Evolutionary conservation across 2,888 invertebrate genomes (phyloP).

Genomic region (Rutpela maculata): DNA sequence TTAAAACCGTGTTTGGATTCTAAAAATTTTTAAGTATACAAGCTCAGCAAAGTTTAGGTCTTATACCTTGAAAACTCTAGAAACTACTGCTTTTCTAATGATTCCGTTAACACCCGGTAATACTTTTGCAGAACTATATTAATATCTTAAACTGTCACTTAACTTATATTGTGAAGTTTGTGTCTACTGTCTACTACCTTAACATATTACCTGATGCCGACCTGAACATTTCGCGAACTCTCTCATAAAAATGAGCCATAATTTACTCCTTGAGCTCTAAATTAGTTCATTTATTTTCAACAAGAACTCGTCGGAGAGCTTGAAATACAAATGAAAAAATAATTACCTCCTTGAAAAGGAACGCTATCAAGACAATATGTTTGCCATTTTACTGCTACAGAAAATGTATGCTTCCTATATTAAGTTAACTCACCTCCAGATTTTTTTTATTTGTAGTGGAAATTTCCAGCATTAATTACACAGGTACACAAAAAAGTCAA

Average conservation of each 20-base stretch:
- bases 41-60: too few species aligned
- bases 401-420: neutral
- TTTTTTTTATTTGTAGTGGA: too few species aligned
- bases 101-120: too few species aligned
- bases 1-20: too few species aligned
- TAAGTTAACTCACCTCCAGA: neutral
- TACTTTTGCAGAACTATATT: too few species aligned
- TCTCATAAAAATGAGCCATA: slow-evolving; percentile 32
- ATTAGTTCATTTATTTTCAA: slow-evolving; percentile 44
- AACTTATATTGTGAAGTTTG: neutral
- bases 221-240: slow-evolving; percentile 28
- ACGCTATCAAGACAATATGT: slow-evolving; percentile 9
- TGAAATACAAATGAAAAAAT: slow-evolving; percentile 32
- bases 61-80: too few species aligned
- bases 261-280: slow-evolving; percentile 32
- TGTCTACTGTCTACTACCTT: neutral
- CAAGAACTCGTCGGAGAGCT: neutral
- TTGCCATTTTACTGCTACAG: neutral
- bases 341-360: slow-evolving; percentile 13
- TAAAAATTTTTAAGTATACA: too few species aligned
- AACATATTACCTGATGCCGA: slow-evolving; percentile 16
- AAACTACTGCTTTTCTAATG: too few species aligned
- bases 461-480: too few species aligned
- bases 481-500: too few species aligned
- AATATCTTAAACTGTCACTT: too few species aligned